Percentiles rank a stretch among this genome's conserved stretches.
These are phyloP conservation scores for Xylota sylvarum DNA, from an alignment of 2,888 invertebrate species.

Conservation along the genomic window DNA sequence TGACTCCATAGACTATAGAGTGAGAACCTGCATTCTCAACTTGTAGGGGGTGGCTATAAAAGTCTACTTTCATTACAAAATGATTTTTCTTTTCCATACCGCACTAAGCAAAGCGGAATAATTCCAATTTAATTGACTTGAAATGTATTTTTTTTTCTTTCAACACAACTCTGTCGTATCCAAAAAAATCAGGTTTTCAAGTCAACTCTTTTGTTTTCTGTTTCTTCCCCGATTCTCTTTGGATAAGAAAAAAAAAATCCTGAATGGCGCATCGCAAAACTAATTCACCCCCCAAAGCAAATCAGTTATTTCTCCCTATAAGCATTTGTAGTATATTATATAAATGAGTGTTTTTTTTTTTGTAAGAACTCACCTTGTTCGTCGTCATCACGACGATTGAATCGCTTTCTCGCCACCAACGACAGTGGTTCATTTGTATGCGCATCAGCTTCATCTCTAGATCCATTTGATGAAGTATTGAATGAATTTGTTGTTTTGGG, in stretches of 20 bases:
- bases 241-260: constrained; percentile 5
- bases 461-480: constrained; percentile 63
- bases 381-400: constrained; percentile 82
- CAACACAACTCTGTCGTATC: not conserved
- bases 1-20: too few species aligned
- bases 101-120: not conserved
- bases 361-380: constrained; percentile 80
- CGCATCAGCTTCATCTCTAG: constrained; percentile 60
- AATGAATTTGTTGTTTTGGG: constrained; percentile 68
- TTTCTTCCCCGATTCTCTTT: too few species aligned
- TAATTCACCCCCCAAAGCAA: constrained; percentile 22
- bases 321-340: not conserved
- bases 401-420: constrained; percentile 86
- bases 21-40: not conserved
- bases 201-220: constrained; percentile 67
- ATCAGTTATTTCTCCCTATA: constrained; percentile 9
- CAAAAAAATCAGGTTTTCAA: constrained; percentile 50
- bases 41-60: constrained; percentile 10
- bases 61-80: too few species aligned
- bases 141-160: not conserved
- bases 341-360: not conserved
- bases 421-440: constrained; percentile 86
- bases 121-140: not conserved
- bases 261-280: constrained; percentile 62
- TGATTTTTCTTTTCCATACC: not conserved